Conservation (phyloP, 2,797 vertebrate species). For the Pelodytes ibericus region DNA sequence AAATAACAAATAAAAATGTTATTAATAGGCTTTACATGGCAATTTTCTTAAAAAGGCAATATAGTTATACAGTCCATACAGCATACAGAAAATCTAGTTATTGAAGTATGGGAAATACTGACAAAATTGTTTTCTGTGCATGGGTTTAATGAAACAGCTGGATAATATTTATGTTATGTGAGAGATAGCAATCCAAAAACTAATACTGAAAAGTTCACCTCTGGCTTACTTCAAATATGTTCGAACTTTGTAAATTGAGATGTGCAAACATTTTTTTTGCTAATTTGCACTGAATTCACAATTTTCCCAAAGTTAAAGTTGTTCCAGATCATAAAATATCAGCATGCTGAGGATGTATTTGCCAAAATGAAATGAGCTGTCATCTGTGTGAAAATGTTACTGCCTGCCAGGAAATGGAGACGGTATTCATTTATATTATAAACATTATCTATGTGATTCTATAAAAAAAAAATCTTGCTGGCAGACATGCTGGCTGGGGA, state of each 20-base stretch:
- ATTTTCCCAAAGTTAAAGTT: neutral
- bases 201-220: neutral
- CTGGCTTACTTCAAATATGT: neutral
- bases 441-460: neutral
- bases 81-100: too few relatives aligned
- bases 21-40: too few relatives aligned
- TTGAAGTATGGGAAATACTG: neutral
- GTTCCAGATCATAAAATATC: constrained; percentile 1
- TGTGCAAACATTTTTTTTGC: neutral
- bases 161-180: constrained; percentile 20
- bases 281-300: constrained; percentile 3
- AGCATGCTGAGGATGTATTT: neutral
- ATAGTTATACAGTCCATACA: too few relatives aligned
- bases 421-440: neutral
- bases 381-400: neutral
- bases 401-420: neutral
- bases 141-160: constrained; percentile 41
- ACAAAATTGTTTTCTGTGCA: constrained; percentile 19
- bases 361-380: constrained; percentile 1
- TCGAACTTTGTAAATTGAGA: neutral
- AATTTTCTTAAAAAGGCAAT: too few relatives aligned
- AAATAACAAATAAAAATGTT: too few relatives aligned
- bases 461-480: too few relatives aligned
- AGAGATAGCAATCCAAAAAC: constrained; percentile 22
- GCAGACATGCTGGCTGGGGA: too few relatives aligned